Evolutionary conservation across 2,888 invertebrate species (phyloP).

Genomic region (Monopis laevigella): DNA sequence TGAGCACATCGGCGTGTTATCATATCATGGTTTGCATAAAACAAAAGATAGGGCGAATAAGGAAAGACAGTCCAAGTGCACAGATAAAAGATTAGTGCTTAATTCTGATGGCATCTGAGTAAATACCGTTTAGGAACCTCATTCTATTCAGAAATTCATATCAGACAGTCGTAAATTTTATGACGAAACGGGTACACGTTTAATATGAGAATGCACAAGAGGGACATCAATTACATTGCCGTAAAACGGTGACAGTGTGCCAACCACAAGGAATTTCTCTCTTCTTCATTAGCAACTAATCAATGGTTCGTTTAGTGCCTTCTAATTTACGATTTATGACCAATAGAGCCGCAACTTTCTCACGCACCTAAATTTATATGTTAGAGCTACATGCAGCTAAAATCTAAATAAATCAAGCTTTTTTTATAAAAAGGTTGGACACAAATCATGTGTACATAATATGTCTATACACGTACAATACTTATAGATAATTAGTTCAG

Average conservation of each 20-base stretch:
- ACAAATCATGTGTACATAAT: too few relatives aligned
- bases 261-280: slow-evolving; percentile 23
- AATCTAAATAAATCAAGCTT: too few relatives aligned
- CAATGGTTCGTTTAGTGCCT: slow-evolving; percentile 48
- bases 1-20: slow-evolving; percentile 9
- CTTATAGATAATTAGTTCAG: too few relatives aligned
- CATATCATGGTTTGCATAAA: slow-evolving; percentile 11
- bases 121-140: not conserved
- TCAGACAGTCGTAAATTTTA: not conserved
- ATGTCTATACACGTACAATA: too few relatives aligned
- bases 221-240: slow-evolving; percentile 1
- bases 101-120: not conserved
- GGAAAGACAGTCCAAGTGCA: slow-evolving; percentile 4
- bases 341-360: slow-evolving; percentile 39
- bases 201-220: not conserved
- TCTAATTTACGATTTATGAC: slow-evolving; percentile 44
- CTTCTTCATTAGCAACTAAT: slow-evolving; percentile 52
- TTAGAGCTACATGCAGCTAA: too few relatives aligned
- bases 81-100: slow-evolving; percentile 2
- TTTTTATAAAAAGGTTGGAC: too few relatives aligned
- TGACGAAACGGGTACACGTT: not conserved
- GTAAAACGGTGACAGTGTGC: slow-evolving; percentile 1
- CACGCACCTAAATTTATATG: slow-evolving; percentile 30
- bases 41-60: slow-evolving; percentile 7
- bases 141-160: not conserved